phyloP scores from a whole-genome alignment of 1,140 invertebrate genomes.

The Cryptotermes secundus region DNA sequence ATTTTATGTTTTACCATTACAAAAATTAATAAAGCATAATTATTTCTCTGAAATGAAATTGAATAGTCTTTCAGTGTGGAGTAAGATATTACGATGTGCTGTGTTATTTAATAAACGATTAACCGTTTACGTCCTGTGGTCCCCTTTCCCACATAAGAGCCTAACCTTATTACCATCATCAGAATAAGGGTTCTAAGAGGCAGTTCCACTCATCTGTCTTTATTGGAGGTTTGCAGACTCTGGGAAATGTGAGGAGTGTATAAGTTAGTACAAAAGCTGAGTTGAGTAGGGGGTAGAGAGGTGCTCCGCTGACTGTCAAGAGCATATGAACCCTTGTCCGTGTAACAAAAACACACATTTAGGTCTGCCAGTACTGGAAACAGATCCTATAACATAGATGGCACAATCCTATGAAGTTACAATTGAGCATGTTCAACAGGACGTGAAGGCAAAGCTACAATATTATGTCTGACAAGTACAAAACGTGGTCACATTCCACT shows the following conservation, averaged over 20 bases:
- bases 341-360: slow-evolving; percentile 14
- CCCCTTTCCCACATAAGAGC: not conserved
- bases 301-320: not conserved
- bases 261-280: not conserved
- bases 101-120: not conserved
- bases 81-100: not conserved
- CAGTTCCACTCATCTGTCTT: not conserved
- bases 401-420: not conserved
- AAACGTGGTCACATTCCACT: not conserved
- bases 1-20: too few species aligned
- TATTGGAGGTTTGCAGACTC: not conserved
- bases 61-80: not conserved
- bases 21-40: too few species aligned
- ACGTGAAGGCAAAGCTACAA: not conserved
- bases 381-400: not conserved
- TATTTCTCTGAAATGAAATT: too few species aligned
- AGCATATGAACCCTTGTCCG: not conserved
- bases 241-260: not conserved
- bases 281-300: not conserved
- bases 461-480: not conserved
- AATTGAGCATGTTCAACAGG: not conserved
- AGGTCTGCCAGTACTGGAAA: not conserved
- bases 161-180: not conserved
- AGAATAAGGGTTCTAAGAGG: not conserved
- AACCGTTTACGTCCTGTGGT: not conserved